These are phyloP conservation scores for Neoniphon sammara DNA, from an alignment of 2,797 vertebrate species.

Conservation along the genomic window DNA sequence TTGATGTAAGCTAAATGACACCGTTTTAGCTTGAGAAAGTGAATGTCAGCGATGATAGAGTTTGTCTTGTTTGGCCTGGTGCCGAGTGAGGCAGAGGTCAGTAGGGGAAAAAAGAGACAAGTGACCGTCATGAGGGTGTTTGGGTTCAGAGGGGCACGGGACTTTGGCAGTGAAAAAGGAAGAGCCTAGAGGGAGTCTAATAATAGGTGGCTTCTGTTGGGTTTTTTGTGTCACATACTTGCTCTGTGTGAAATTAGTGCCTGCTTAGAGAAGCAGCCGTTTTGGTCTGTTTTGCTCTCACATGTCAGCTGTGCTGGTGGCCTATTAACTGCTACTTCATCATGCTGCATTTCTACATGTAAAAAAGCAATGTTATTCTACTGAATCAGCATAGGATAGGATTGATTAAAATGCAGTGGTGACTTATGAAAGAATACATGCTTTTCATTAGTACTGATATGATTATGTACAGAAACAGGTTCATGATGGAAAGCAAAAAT, in stretches of 20 bases:
- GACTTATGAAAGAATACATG: no score
- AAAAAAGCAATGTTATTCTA: no score
- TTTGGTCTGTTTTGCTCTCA: no score
- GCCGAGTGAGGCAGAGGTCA: constrained; percentile 64
- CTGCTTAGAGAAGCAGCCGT: background rate
- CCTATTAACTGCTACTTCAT: no score
- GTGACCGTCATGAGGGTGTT: constrained; percentile 17
- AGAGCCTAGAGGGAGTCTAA: constrained; percentile 16
- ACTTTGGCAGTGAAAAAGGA: constrained; percentile 7
- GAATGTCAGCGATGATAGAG: background rate
- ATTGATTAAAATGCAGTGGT: no score
- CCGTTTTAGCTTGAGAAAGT: background rate
- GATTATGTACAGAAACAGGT: no score
- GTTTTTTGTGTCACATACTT: background rate
- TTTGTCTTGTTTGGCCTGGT: constrained; percentile 13
- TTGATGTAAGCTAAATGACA: background rate
- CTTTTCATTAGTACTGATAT: no score
- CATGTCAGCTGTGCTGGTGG: no score
- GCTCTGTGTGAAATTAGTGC: background rate
- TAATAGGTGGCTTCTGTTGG: constrained; percentile 36
- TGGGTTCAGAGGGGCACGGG: constrained; percentile 27
- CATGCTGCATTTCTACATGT: no score
- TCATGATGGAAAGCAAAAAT: no score
- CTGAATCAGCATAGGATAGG: no score
- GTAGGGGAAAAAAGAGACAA: constrained; percentile 40